These are phyloP conservation scores for Tragelaphus scriptus DNA, from an alignment of 2,113 vertebrate genomes.

Conservation along the genomic window DNA sequence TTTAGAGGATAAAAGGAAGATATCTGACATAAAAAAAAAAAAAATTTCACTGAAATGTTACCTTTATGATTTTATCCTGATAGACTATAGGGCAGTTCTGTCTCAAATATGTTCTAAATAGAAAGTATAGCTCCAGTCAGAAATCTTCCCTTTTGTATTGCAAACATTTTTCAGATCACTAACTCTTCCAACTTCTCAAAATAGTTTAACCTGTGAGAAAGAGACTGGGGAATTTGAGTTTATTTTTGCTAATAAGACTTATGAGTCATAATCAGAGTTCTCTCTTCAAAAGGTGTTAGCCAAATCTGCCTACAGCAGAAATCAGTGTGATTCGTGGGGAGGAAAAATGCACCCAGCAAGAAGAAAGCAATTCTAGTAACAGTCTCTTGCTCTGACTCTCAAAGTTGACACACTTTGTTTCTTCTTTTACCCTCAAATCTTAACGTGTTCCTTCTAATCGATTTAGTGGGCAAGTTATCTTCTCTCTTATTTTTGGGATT, in stretches of 20 bases:
- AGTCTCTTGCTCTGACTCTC: neutral
- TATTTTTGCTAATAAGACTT: slow-evolving; percentile 50
- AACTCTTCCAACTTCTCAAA: slow-evolving; percentile 58
- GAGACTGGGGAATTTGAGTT: slow-evolving; percentile 45
- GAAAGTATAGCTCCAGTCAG: neutral
- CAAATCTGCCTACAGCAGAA: slow-evolving; percentile 68
- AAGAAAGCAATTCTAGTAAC: neutral
- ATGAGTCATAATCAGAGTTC: slow-evolving; percentile 61
- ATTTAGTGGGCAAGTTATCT: neutral
- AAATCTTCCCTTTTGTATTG: neutral
- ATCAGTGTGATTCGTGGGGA: neutral
- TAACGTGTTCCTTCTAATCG: neutral
- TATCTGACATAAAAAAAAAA: slow-evolving; percentile 43
- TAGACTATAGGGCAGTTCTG: neutral
- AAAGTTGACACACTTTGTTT: neutral
- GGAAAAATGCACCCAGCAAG: neutral
- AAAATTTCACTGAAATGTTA: slow-evolving; percentile 51
- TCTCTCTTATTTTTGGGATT: neutral
- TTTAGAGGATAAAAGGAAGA: slow-evolving; percentile 17
- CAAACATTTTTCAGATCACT: neutral
- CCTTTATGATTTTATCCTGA: slow-evolving; percentile 1
- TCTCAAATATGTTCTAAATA: neutral
- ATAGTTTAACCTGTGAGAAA: slow-evolving; percentile 52
- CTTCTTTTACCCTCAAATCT: neutral
- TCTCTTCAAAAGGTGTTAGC: slow-evolving; percentile 72